A percentile compares a stretch with the other conserved stretches of the same genome.
Conservation (phyloP, 2,113 vertebrate genomes). For the Mustelus asterias region DNA sequence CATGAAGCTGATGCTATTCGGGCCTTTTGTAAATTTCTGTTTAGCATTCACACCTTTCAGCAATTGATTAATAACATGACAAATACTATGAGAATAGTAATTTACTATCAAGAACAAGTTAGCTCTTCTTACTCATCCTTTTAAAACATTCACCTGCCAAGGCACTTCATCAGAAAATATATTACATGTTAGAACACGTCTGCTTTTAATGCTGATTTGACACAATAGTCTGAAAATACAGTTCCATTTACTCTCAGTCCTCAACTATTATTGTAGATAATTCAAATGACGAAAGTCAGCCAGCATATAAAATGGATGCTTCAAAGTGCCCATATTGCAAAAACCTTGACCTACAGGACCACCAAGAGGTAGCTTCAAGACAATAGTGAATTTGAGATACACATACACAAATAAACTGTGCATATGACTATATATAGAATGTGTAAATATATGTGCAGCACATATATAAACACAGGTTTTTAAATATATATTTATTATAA, state of each 20-base stretch:
- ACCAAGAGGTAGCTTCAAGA: neutral
- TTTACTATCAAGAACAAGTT: neutral
- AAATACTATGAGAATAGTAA: slow-evolving; percentile 9
- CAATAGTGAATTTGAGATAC: neutral
- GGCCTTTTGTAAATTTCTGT: neutral
- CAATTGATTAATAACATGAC: slow-evolving; percentile 26
- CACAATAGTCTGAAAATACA: neutral
- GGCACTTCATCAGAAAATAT: slow-evolving; percentile 12
- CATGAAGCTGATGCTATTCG: neutral
- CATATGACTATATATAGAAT: neutral
- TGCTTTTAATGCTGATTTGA: slow-evolving; percentile 14
- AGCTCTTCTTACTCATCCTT: neutral
- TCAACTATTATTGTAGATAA: neutral
- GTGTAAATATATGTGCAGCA: neutral
- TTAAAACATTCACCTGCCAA: slow-evolving; percentile 20
- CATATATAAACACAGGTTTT: neutral
- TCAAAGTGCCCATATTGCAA: neutral
- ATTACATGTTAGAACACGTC: neutral
- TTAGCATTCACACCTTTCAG: neutral
- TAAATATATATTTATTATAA: too few relatives aligned
- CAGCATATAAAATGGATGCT: slow-evolving; percentile 3
- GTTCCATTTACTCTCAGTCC: neutral
- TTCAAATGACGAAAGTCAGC: neutral
- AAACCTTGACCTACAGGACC: neutral
- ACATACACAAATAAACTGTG: neutral